These are phyloP conservation scores for Lutjanus argentimaculatus DNA, from an alignment of 2,797 vertebrate species.

Conservation along the genomic window DNA sequence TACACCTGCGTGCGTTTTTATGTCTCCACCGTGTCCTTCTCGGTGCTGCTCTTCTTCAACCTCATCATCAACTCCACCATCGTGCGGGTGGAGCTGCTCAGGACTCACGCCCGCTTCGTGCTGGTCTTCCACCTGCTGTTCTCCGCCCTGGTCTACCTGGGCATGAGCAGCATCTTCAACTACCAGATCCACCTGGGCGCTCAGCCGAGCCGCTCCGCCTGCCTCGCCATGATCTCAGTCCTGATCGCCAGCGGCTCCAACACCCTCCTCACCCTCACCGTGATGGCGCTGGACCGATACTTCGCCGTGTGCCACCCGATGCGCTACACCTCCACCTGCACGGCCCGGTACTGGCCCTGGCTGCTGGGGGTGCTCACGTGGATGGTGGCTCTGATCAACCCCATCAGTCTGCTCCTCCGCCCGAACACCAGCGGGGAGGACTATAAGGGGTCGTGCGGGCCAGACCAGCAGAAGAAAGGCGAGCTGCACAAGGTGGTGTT, in stretches of 20 bases:
- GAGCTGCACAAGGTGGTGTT: constrained; percentile 77
- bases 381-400: constrained; percentile 78
- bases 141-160: constrained; percentile 82
- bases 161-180: constrained; percentile 81
- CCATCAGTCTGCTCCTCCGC: constrained; percentile 67
- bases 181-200: constrained; percentile 73
- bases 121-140: constrained; percentile 85
- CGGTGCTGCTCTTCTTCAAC: constrained; percentile 85
- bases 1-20: constrained; percentile 80
- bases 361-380: constrained; percentile 80
- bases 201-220: constrained; percentile 26
- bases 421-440: fast-evolving
- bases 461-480: constrained; percentile 67
- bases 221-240: constrained; percentile 73
- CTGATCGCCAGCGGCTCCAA: constrained; percentile 85
- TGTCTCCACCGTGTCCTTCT: constrained; percentile 82
- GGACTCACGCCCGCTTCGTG: constrained; percentile 84
- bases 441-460: constrained; percentile 36
- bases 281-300: constrained; percentile 87
- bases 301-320: constrained; percentile 85
- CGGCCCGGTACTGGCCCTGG: constrained; percentile 78
- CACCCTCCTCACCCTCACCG: constrained; percentile 86
- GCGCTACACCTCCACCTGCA: constrained; percentile 73
- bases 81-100: constrained; percentile 75
- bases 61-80: constrained; percentile 86